Evolutionary conservation across 2,797 vertebrate genomes (phyloP), one percentile per base, ranked within the genome.

Genomic region (Tokudaia tokunoshimensis): DNA sequence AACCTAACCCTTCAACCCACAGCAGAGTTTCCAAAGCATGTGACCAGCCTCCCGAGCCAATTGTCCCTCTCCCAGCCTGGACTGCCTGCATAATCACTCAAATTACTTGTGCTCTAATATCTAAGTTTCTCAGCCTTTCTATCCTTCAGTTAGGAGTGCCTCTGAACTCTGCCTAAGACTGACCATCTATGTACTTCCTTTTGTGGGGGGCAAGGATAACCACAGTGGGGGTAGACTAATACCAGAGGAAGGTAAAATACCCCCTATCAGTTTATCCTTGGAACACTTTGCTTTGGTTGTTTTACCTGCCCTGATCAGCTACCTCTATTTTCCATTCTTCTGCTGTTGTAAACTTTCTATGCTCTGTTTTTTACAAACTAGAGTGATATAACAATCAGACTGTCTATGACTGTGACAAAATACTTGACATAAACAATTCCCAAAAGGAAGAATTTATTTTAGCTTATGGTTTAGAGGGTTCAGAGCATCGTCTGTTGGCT

Each of bases 341-440:
- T 57, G 59, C 50, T 92, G 44, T 55, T 94, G 50, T 52, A 89
- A 91, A 91, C 0, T 44, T 34, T 24, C 41, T 52, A 37, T 0
- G 6, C 31, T 90, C 89, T 84, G 29, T 95, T 63, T 52, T 22
- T 52, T 57, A 74, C 81, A 82, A 75, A 94, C 50, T 72, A 29
- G 15, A n/a, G 8, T 47, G 44, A 50, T 29, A 6, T 19, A n/a
- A 63, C 12, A 90, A 63, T 65, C 44, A 52, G 44, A 13, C 50
- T 26, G 24, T 37, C 59, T 29, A 15, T 79, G 10, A n/a, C 14
- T 79, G 19, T 6, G 44, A 79, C 31, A 79, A 79, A 79, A 50
- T 52, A 65, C 20, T 44, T 79, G 44, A 37, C 44, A 65, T 12
- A n/a, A 61, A 26, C 57, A 90, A 52, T 65, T 90, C 34, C 63